These are phyloP conservation scores for Pipa parva DNA, from an alignment of 2,113 vertebrate species.

Conservation along the genomic window DNA sequence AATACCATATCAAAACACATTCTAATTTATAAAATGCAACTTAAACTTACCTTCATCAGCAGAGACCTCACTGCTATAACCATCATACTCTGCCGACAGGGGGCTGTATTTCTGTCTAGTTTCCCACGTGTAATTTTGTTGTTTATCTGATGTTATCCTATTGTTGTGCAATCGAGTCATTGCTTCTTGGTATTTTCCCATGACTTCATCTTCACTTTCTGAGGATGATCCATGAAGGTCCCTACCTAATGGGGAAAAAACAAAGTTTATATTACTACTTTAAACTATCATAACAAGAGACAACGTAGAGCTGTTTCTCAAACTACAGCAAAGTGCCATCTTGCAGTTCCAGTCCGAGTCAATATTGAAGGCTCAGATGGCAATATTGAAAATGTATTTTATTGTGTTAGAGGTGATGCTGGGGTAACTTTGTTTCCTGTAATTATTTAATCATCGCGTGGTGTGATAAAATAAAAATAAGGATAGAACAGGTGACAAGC, in stretches of 20 bases:
- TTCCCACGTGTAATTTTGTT: slow-evolving; percentile 83
- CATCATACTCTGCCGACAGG: slow-evolving; percentile 82
- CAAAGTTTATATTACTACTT: neutral
- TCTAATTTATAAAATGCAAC: slow-evolving; percentile 47
- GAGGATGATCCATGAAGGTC: slow-evolving; percentile 85
- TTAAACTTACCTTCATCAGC: slow-evolving; percentile 80
- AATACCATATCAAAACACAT: slow-evolving; percentile 20
- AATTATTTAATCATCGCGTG: too few species aligned
- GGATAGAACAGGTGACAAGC: too few species aligned
- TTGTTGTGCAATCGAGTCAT: slow-evolving; percentile 75
- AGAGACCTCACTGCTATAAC: slow-evolving; percentile 93
- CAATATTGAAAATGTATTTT: too few species aligned
- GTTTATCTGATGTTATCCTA: slow-evolving; percentile 67
- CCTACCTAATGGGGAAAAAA: slow-evolving; percentile 55
- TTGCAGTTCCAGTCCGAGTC: too few species aligned
- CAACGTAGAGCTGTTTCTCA: too few species aligned
- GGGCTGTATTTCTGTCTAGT: slow-evolving; percentile 88
- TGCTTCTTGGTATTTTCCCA: slow-evolving; percentile 93
- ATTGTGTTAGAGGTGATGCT: too few species aligned
- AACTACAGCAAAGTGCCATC: too few species aligned
- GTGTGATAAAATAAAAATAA: too few species aligned
- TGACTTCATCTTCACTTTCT: slow-evolving; percentile 92
- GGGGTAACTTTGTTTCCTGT: too few species aligned
- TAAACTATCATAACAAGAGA: too few species aligned
- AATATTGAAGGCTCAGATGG: too few species aligned